These are phyloP conservation scores for Tragopan temminckii DNA, from an alignment of 2,797 vertebrate genomes.

Conservation along the genomic window DNA sequence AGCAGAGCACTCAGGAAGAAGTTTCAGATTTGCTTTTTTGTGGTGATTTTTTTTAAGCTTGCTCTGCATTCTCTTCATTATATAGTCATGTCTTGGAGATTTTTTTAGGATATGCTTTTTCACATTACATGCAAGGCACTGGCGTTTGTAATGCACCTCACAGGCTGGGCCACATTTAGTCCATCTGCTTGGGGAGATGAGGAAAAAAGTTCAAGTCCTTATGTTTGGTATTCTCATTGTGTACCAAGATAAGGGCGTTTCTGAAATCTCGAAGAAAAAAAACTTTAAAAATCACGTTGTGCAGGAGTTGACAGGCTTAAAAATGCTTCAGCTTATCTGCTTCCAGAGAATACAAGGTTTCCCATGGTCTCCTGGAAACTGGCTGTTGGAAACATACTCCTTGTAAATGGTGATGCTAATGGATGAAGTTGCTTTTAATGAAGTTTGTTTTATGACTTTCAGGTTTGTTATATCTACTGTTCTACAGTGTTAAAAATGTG, in stretches of 20 bases:
- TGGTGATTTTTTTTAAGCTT: background rate
- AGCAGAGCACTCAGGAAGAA: background rate
- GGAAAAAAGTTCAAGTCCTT: slow-evolving; percentile 13
- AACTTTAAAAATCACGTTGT: background rate
- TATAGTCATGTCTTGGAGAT: background rate
- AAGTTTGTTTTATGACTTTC: background rate
- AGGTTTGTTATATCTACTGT: background rate
- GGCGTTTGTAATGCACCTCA: background rate
- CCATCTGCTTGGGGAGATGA: background rate
- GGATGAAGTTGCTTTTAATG: background rate
- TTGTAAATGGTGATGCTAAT: background rate
- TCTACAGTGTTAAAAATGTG: background rate
- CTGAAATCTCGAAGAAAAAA: slow-evolving; percentile 50
- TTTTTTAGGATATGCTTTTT: background rate
- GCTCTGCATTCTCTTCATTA: background rate
- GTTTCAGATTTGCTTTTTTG: background rate
- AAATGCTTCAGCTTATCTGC: background rate
- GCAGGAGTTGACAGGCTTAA: slow-evolving; percentile 47
- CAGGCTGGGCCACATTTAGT: background rate
- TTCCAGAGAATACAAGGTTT: slow-evolving; percentile 25
- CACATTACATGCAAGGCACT: background rate
- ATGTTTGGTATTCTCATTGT: slow-evolving; percentile 9
- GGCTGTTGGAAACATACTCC: background rate
- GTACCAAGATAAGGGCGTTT: slow-evolving; percentile 22
- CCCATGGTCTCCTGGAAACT: slow-evolving; percentile 33